Base-by-base conservation (phyloP, 2,113 vertebrate species). In the Spermophilus dauricus region DNA sequence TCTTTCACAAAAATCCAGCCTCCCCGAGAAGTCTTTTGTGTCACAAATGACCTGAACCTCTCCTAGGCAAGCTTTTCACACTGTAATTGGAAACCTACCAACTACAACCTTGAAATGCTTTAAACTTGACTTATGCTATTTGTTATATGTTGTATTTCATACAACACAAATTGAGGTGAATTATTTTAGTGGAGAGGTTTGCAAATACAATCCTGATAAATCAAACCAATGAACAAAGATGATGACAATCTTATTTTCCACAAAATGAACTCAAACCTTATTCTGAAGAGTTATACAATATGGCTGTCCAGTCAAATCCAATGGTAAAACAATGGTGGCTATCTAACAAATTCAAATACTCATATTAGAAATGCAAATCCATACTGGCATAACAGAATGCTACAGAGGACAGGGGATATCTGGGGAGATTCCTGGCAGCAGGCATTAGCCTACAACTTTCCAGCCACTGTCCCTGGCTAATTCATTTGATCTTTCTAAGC, bases 11-110 rank as follows among this genome's bases (percentile, higher is more conserved):
- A 51, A 98, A 45, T 77, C 20, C 0, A 63, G 63, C 89, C 95
- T 94, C 86, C 96, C 96, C 63, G 69, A 98, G 97, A 98, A 98
- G 97, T 91, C 77, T 87, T 93, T 95, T 96, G 95, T 96, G 94
- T 97, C 80, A 85, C 85, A 18, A 91, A 95, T 51, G 39, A 91
- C 45, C 56, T 70, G 90, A 97, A 97, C 69, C 42, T 97, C 82
- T 0, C 3, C 56, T 56, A 97, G 82, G n/a, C 95, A 98, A 97
- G 81, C 53, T 91, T 88, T 97, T 87, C 72, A 86, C 10, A 76
- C 77, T 86, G 34, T 67, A 95, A 97, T 83, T 51, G 96, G 86
- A 45, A 92, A 98, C 86, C 78, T 84, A 78, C 58, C 88, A 80
- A 97, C 93, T 92, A 8, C 32, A 96, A 97, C 81, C 61, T 32